Evolutionary conservation across 2,888 invertebrate genomes (phyloP), one percentile per base, ranked within the genome.

Genomic region (Eupithecia vulgata): DNA sequence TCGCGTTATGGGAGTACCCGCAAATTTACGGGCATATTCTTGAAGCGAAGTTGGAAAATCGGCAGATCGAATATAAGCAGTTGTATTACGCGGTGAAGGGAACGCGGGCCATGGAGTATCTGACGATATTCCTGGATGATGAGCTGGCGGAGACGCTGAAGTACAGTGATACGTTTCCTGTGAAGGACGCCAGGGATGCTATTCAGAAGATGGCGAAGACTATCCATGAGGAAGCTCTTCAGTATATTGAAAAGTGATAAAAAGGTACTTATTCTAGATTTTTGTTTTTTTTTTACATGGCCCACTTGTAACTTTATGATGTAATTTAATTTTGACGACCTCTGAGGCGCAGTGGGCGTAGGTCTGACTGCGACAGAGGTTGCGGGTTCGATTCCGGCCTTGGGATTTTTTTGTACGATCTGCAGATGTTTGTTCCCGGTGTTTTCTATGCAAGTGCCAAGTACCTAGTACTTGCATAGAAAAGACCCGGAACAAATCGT

Each of bases 1-100:
- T 90, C 10, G 94, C 92, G 1, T 52, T 92, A 34, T 94, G 94
- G 94, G 94, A 94, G 73, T 93, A 94, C 68, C 94, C 94, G 0
- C 87, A 88, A 0, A 77, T 94, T 2, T 94, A 93, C 70, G 89
- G 90, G 0, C 88, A 88, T 62, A 85, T 94, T 40, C 79, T 88
- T 25, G 87, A 91, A 70, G 82, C 92, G 0, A 91, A 87, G 70
- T 5, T 91, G 5, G 88, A 91, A 34, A 86, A 87, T 48, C 86
- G 78, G 13, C 90, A 88, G 0, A 70, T 94, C 2, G 87, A 92
- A 7, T 87, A 79, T 40, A 92, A 91, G 76, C 90, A 92, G 83
- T 67, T 94, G 76, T 89, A 91, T 68, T 94, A 92, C 72, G 89
- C 91, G 0, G 93, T 94, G 0, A 79, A 87, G 10, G 85, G 89